These are phyloP conservation scores for Popillia japonica DNA, from an alignment of 1,140 invertebrate species.

Conservation along the genomic window DNA sequence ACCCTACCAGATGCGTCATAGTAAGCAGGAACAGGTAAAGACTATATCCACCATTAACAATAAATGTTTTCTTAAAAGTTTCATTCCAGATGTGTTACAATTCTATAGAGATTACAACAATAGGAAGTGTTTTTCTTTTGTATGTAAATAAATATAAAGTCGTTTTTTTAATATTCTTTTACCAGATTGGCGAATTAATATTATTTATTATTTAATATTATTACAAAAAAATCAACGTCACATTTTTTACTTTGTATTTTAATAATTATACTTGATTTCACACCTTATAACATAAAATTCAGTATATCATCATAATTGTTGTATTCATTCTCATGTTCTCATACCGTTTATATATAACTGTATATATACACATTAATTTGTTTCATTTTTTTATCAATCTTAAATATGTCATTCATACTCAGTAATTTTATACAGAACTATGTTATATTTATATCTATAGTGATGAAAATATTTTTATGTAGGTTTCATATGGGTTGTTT, in stretches of 20 bases:
- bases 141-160: conserved; percentile 40
- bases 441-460: conserved; percentile 46
- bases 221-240: conserved; percentile 43
- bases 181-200: conserved; percentile 37
- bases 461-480: conserved; percentile 52
- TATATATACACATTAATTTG: conserved; percentile 53
- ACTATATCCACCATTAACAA: too few species aligned
- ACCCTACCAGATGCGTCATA: too few species aligned
- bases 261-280: conserved; percentile 32
- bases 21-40: too few species aligned
- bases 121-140: conserved; percentile 32
- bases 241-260: conserved; percentile 28
- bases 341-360: conserved; percentile 46
- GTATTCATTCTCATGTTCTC: conserved; percentile 15
- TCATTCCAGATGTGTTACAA: conserved; percentile 21
- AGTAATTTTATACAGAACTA: conserved; percentile 47
- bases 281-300: conserved; percentile 19
- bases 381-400: conserved; percentile 43
- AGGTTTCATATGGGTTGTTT: conserved; percentile 30
- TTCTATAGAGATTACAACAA: conserved; percentile 31
- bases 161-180: conserved; percentile 2
- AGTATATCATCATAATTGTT: conserved; percentile 6
- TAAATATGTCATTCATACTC: conserved; percentile 34
- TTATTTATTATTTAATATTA: conserved; percentile 34
- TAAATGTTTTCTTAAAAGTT: not conserved